Evolutionary conservation across 64 coral and sea anemone genomes (phyloP).

Genomic region (Hydrozoanthus tunicans): DNA sequence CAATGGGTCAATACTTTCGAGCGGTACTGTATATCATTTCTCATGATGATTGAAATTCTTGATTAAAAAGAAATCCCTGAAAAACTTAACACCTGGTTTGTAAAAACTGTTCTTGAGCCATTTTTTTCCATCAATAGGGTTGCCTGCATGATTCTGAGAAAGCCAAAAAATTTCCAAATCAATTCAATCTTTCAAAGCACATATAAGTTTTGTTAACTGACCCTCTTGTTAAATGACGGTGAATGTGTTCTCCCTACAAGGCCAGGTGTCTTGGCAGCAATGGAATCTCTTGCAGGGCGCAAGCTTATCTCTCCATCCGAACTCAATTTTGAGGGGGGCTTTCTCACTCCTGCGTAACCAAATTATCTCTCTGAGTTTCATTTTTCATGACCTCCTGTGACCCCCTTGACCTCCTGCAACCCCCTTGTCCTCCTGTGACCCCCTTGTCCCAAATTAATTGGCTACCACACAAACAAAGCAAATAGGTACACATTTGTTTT

Average conservation of each 20-base stretch:
- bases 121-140: too few species aligned
- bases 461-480: constrained; percentile 1
- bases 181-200: too few species aligned
- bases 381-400: neutral
- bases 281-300: constrained; percentile 90
- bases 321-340: constrained; percentile 54
- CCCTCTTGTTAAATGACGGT: constrained; percentile 25
- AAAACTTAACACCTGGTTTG: too few species aligned
- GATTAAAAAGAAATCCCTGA: too few species aligned
- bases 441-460: neutral
- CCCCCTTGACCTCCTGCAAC: neutral
- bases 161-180: too few species aligned
- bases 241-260: constrained; percentile 57
- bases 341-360: constrained; percentile 55
- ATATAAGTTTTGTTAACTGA: neutral
- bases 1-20: too few species aligned
- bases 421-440: neutral
- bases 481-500: neutral
- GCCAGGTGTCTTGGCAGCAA: constrained; percentile 80
- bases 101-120: too few species aligned
- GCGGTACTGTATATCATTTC: too few species aligned
- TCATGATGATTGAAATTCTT: too few species aligned
- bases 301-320: constrained; percentile 98
- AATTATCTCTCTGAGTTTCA: too few species aligned
- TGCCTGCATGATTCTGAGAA: too few species aligned